Percentiles rank a stretch among this genome's conserved stretches.
These are phyloP conservation scores for Xerus rutilus DNA, from an alignment of 2,797 vertebrate genomes.

Conservation along the genomic window DNA sequence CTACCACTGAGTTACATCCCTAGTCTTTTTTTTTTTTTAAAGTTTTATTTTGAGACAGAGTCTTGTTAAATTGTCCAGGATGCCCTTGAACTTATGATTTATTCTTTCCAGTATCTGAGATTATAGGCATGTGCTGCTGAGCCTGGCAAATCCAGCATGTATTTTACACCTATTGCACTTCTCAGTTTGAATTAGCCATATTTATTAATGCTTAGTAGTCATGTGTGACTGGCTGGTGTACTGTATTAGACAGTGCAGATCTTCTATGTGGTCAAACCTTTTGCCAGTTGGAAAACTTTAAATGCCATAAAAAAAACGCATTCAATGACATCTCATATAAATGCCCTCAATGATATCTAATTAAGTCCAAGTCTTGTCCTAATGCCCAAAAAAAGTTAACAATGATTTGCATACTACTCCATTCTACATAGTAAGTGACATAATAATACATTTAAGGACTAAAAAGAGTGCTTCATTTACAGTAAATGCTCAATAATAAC, in stretches of 20 bases:
- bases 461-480: not conserved
- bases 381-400: not conserved
- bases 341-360: not conserved
- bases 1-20: no score
- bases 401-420: not conserved
- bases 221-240: not conserved
- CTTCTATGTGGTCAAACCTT: not conserved
- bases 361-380: not conserved
- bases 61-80: not conserved
- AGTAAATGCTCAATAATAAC: constrained; percentile 2
- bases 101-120: not conserved
- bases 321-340: not conserved
- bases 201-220: not conserved
- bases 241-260: not conserved
- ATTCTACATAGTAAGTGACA: constrained; percentile 22
- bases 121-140: not conserved
- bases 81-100: not conserved
- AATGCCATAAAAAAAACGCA: constrained; percentile 17
- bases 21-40: no score
- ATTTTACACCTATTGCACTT: not conserved
- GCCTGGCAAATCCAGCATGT: not conserved
- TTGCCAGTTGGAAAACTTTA: not conserved
- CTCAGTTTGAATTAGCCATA: not conserved
- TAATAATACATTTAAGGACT: not conserved
- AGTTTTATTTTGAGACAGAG: no score